Evolutionary conservation across 2,888 invertebrate genomes (phyloP).

Genomic region (Hirtodrosophila confusa): DNA sequence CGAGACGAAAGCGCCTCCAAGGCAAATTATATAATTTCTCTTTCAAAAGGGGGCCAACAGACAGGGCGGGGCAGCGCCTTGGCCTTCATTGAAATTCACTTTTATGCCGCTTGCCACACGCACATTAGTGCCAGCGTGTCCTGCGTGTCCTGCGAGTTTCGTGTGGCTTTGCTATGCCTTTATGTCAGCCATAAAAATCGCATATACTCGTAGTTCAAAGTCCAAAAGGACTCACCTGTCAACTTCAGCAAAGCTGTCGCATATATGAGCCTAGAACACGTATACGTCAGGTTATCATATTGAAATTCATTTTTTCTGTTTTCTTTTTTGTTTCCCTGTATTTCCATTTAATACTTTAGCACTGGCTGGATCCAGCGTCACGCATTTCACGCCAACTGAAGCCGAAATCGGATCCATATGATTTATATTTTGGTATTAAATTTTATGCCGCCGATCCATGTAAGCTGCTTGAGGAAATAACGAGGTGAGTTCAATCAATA

Average conservation of each 20-base stretch:
- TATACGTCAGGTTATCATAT: constrained; percentile 35
- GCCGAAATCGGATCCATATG: constrained; percentile 89
- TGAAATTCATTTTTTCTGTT: constrained; percentile 31
- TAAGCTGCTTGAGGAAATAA: constrained; percentile 97
- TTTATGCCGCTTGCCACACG: constrained; percentile 41
- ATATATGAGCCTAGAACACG: constrained; percentile 5
- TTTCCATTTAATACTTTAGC: constrained; percentile 85
- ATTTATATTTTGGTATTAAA: constrained; percentile 98
- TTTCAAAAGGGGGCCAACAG: constrained; percentile 45
- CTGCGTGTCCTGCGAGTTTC: constrained; percentile 19
- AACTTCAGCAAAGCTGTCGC: constrained; percentile 26
- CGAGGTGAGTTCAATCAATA: constrained; percentile 87
- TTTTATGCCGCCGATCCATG: constrained; percentile 99
- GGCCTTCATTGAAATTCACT: constrained; percentile 60
- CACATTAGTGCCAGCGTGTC: constrained; percentile 36
- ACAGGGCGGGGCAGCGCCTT: constrained; percentile 3
- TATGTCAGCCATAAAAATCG: constrained; percentile 31
- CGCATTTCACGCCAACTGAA: constrained; percentile 94
- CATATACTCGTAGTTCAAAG: constrained; percentile 28
- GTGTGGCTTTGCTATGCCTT: constrained; percentile 13
- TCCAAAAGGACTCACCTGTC: constrained; percentile 34
- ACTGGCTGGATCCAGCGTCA: constrained; percentile 97
- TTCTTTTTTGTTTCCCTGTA: background rate
- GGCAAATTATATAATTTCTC: constrained; percentile 72
- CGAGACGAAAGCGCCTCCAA: constrained; percentile 52